phyloP scores from a whole-genome alignment of 1,140 invertebrate species.

The Olivierus martensii region DNA sequence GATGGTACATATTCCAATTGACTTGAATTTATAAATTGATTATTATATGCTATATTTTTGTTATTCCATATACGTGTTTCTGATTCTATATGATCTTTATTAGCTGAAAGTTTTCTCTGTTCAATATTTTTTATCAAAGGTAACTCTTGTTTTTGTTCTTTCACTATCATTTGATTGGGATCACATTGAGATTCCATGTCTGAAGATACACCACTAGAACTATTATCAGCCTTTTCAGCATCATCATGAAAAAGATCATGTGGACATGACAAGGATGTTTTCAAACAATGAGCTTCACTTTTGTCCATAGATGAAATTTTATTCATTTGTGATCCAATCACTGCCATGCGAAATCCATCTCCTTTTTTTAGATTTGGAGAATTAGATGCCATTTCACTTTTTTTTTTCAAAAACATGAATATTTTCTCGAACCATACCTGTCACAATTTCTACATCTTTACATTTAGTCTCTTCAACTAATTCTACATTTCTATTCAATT shows the following conservation, averaged over 20 bases:
- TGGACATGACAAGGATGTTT: conserved; percentile 68
- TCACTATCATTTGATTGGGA: not conserved
- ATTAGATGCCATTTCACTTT: not conserved
- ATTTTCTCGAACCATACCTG: not conserved
- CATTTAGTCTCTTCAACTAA: no score
- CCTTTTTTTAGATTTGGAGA: not conserved
- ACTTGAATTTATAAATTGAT: not conserved
- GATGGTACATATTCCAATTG: not conserved
- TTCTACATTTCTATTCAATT: no score
- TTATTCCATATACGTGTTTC: not conserved
- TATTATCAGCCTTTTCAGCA: conserved; percentile 57
- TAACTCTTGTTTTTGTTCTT: not conserved
- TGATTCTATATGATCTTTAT: not conserved
- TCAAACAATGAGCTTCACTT: conserved; percentile 23
- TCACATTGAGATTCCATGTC: conserved; percentile 50
- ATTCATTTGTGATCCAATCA: conserved; percentile 9
- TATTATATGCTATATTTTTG: not conserved
- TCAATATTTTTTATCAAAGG: not conserved
- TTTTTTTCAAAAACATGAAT: not conserved
- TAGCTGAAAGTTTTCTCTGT: not conserved
- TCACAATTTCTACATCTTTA: not conserved
- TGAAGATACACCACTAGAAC: conserved; percentile 68
- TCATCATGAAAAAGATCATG: conserved; percentile 52
- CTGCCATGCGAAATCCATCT: conserved; percentile 9
- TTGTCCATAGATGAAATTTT: not conserved